Evolutionary conservation across 1,140 invertebrate genomes (phyloP).

Genomic region (Procambarus virginalis): DNA sequence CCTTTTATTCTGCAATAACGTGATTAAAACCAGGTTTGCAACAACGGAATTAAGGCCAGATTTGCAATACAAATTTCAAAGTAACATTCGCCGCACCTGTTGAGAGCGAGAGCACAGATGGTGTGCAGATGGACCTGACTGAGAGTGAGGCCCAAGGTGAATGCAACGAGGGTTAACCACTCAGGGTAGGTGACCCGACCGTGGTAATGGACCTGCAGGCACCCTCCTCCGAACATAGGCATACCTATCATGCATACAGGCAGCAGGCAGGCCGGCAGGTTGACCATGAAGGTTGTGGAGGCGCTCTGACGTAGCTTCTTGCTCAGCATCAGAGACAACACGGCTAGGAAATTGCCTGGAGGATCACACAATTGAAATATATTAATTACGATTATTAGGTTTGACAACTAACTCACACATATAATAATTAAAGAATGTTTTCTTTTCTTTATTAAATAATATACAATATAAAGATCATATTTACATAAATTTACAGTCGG

Average conservation of each 20-base stretch:
- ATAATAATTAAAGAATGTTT: no score
- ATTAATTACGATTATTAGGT: no score
- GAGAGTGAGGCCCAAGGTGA: conserved; percentile 45
- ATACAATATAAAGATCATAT: no score
- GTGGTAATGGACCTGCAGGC: conserved; percentile 1
- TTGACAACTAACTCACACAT: no score
- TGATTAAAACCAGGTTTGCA: no score
- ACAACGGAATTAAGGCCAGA: no score
- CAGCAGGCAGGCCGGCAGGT: conserved; percentile 56
- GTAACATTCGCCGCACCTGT: conserved; percentile 31
- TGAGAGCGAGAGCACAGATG: conserved; percentile 60
- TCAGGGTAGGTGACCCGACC: conserved; percentile 13
- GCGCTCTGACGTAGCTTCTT: conserved; percentile 31
- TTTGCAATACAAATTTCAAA: no score
- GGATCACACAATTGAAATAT: not conserved
- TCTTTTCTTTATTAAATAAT: no score
- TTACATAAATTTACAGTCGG: no score
- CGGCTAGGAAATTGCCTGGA: conserved; percentile 62
- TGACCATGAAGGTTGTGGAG: conserved; percentile 65
- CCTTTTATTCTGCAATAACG: no score
- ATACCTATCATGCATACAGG: conserved; percentile 58
- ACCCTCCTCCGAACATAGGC: conserved; percentile 35
- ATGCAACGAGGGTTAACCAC: not conserved
- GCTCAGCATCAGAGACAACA: conserved; percentile 22
- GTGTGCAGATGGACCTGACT: conserved; percentile 64